Evolutionary conservation across 2,113 vertebrate species (phyloP).

Genomic region (Conger conger): DNA sequence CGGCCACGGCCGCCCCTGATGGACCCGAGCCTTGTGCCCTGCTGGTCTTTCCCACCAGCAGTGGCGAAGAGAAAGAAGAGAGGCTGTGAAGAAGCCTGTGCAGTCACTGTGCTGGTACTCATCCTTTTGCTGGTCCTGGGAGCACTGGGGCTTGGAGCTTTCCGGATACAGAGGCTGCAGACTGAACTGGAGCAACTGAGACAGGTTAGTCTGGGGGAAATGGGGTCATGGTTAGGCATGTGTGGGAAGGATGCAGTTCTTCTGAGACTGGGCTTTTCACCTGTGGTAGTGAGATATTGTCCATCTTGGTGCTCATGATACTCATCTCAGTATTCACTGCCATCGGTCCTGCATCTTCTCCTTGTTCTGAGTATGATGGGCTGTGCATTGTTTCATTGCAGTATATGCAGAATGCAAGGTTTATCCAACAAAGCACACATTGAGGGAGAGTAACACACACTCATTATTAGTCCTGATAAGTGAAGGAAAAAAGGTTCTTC

Average conservation of each 20-base stretch:
- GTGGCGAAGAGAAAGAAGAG: conserved; percentile 24
- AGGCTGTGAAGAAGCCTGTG: conserved; percentile 11
- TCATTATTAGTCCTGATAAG: neutral
- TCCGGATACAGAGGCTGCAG: conserved; percentile 43
- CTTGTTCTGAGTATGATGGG: neutral
- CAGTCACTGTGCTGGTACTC: conserved; percentile 31
- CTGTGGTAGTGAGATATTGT: neutral
- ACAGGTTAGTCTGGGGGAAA: conserved; percentile 33
- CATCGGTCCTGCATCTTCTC: neutral
- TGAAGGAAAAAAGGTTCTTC: neutral
- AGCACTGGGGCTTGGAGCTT: conserved; percentile 48
- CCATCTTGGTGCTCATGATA: neutral
- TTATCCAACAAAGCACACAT: neutral
- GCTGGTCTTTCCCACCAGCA: conserved; percentile 52
- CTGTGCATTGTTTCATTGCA: conserved; percentile 2
- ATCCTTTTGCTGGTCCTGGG: conserved; percentile 43
- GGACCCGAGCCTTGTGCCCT: conserved; percentile 39
- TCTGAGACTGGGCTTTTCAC: neutral
- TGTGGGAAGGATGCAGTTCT: neutral
- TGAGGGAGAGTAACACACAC: neutral
- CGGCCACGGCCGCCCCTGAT: neutral
- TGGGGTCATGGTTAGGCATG: neutral
- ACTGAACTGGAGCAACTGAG: conserved; percentile 31
- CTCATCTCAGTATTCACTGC: too few species aligned
- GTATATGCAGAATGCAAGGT: neutral